Evolutionary conservation across 2,113 vertebrate species (phyloP).

Genomic region (Lophotis ruficrista): DNA sequence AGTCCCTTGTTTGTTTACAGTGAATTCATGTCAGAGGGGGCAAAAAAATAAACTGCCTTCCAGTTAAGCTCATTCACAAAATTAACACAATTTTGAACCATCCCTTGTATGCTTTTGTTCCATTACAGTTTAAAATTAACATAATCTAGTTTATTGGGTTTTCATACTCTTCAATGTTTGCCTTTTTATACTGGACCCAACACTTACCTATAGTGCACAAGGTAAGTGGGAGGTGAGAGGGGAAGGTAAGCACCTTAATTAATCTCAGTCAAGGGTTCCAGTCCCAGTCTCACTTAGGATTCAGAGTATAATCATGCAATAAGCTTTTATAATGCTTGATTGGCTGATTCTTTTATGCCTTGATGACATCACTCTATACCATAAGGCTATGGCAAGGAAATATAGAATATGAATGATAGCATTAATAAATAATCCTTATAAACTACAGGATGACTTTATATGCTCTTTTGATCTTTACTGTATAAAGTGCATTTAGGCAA

Average conservation of each 20-base stretch:
- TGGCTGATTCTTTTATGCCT: background rate
- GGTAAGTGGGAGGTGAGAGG: rapidly evolving
- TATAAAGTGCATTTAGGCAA: background rate
- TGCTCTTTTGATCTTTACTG: background rate
- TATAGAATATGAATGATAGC: background rate
- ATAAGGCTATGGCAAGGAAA: background rate
- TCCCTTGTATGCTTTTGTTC: background rate
- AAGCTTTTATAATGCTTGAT: background rate
- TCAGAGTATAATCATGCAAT: background rate
- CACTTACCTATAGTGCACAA: background rate
- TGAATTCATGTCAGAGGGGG: background rate
- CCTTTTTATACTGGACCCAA: background rate
- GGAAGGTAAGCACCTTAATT: background rate
- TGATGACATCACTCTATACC: background rate
- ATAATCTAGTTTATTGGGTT: background rate
- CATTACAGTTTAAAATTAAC: background rate
- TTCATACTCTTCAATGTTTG: background rate
- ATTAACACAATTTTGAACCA: slow-evolving; percentile 7
- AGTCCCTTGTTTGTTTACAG: background rate
- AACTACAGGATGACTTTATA: background rate
- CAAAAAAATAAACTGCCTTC: background rate
- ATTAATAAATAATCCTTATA: background rate
- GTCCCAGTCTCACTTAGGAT: background rate
- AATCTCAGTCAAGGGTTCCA: background rate
- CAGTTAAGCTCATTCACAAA: slow-evolving; percentile 1